These are phyloP conservation scores for Mirza zaza DNA, from an alignment of 2,113 vertebrate species.

Conservation along the genomic window DNA sequence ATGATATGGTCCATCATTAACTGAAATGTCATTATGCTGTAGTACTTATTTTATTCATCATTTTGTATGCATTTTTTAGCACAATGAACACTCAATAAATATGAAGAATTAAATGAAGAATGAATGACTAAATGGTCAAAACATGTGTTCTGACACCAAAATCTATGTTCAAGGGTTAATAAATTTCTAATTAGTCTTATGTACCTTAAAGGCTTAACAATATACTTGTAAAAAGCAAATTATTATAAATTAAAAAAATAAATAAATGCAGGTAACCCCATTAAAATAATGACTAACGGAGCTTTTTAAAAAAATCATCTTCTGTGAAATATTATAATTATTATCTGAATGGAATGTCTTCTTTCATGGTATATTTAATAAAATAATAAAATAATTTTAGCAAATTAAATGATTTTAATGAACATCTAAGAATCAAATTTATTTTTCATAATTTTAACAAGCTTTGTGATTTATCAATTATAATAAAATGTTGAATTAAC, in stretches of 20 bases:
- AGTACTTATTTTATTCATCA: background rate
- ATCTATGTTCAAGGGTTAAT: background rate
- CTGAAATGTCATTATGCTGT: background rate
- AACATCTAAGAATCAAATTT: background rate
- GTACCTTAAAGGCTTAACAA: background rate
- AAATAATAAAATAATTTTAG: background rate
- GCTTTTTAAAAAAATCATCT: background rate
- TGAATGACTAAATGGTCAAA: background rate
- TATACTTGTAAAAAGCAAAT: background rate
- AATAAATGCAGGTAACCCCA: background rate
- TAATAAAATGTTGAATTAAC: background rate
- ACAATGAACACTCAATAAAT: background rate
- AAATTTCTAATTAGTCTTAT: background rate
- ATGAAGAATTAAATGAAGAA: background rate
- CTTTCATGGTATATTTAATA: background rate
- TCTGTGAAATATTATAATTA: background rate
- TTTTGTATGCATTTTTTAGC: background rate
- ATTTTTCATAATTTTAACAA: constrained; percentile 4
- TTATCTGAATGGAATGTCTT: background rate
- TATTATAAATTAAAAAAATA: background rate
- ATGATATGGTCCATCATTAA: too few species aligned
- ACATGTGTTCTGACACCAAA: background rate
- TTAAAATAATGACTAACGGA: background rate
- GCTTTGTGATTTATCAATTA: background rate
- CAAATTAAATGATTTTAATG: constrained; percentile 18